A percentile compares a stretch with the other conserved stretches of the same genome.
These are phyloP conservation scores for Xylophagus ater DNA, from an alignment of 2,888 invertebrate genomes.

Conservation along the genomic window DNA sequence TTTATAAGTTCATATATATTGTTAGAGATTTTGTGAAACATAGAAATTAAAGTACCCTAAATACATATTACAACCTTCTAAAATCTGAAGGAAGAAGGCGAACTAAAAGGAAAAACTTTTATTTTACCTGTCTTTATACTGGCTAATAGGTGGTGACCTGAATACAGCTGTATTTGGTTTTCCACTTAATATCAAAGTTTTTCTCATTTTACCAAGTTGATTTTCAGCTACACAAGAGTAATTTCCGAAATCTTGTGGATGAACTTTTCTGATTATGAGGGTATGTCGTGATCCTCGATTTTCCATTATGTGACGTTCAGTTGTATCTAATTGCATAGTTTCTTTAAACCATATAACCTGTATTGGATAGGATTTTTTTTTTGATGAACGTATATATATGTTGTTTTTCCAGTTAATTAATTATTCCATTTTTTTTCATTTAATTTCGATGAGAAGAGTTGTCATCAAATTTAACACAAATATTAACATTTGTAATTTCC, in stretches of 20 bases:
- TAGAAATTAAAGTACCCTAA: no score
- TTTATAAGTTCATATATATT: no score
- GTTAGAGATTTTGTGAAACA: no score
- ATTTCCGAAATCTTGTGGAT: constrained; percentile 56
- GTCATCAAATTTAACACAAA: no score
- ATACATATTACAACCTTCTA: no score
- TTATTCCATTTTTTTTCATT: no score
- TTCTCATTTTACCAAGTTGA: constrained; percentile 52
- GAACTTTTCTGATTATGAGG: constrained; percentile 55
- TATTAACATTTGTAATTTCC: no score
- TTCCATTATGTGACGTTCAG: constrained; percentile 54
- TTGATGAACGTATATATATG: constrained; percentile 2
- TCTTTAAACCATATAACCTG: constrained; percentile 59
- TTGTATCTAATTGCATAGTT: constrained; percentile 56
- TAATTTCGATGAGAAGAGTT: no score
- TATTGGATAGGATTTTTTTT: constrained; percentile 9
- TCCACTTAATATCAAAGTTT: constrained; percentile 55
- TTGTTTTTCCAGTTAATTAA: no score
- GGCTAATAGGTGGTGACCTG: constrained; percentile 50
- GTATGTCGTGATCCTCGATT: constrained; percentile 54
- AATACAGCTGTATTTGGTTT: constrained; percentile 54
- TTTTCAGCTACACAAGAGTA: constrained; percentile 61
- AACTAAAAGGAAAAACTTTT: no score
- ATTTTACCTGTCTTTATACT: constrained; percentile 41
- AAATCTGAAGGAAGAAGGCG: no score